phyloP scores from a whole-genome alignment of 1,140 invertebrate genomes.

The Thaumatotibia leucotreta region DNA sequence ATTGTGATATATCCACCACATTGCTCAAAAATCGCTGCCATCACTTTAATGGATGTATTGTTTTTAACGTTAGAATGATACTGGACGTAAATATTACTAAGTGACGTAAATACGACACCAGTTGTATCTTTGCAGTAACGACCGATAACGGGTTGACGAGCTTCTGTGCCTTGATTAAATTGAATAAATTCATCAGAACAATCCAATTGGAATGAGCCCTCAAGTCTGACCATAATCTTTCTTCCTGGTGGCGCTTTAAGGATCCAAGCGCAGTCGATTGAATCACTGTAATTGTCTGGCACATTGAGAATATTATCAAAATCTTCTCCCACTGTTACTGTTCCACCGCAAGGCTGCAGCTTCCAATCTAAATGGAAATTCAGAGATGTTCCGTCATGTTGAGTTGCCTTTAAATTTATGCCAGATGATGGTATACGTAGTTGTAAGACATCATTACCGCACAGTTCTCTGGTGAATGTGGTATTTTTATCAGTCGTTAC shows the following conservation, averaged over 20 bases:
- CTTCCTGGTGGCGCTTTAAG: constrained; percentile 72
- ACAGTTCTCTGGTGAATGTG: constrained; percentile 38
- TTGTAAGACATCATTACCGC: constrained; percentile 41
- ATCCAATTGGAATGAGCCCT: constrained; percentile 48
- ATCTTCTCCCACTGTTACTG: constrained; percentile 50
- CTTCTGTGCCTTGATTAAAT: constrained; percentile 76
- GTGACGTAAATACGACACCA: constrained; percentile 77
- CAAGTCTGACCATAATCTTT: constrained; percentile 77
- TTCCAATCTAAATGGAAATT: constrained; percentile 62
- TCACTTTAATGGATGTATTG: constrained; percentile 40
- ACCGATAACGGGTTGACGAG: constrained; percentile 77
- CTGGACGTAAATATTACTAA: too few relatives aligned
- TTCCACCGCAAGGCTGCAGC: constrained; percentile 80
- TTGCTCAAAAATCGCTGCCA: constrained; percentile 26
- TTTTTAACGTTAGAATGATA: constrained; percentile 75
- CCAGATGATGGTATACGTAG: constrained; percentile 40
- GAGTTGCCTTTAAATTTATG: constrained; percentile 41
- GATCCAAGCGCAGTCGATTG: constrained; percentile 82
- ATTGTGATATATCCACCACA: constrained; percentile 80
- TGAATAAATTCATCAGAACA: constrained; percentile 81
- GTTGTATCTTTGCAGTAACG: constrained; percentile 79
- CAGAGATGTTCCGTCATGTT: constrained; percentile 30
- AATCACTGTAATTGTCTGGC: constrained; percentile 37
- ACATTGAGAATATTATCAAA: constrained; percentile 51
- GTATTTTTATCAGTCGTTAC: constrained; percentile 16